Evolutionary conservation across 2,113 vertebrate genomes (phyloP).

Genomic region (Podarcis cretensis): DNA sequence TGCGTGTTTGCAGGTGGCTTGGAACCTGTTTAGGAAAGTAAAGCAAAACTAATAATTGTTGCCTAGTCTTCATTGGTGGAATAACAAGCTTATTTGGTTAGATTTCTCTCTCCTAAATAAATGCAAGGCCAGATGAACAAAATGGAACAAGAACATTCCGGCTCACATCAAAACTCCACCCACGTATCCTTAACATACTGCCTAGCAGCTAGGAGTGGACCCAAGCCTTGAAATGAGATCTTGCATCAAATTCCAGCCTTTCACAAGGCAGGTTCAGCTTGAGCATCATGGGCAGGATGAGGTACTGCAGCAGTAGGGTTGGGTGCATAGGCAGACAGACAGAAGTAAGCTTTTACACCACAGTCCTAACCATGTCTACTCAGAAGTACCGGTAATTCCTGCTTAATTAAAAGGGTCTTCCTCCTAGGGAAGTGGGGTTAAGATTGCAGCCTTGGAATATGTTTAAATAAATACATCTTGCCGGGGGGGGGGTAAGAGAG

Average conservation of each 20-base stretch:
- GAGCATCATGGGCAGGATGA: background rate
- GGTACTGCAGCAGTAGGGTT: background rate
- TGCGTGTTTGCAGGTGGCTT: background rate
- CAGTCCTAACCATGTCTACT: no score
- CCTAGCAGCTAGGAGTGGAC: background rate
- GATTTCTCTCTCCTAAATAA: conserved; percentile 5
- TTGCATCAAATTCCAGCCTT: conserved; percentile 2
- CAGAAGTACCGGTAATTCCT: no score
- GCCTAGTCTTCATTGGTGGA: background rate
- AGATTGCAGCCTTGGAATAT: background rate
- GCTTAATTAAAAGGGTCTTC: background rate
- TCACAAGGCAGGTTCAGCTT: background rate
- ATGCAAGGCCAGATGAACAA: conserved; percentile 29
- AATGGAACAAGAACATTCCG: conserved; percentile 19
- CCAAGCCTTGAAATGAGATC: background rate
- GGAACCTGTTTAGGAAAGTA: background rate
- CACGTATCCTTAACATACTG: background rate
- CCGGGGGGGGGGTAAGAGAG: background rate
- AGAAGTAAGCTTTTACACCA: background rate
- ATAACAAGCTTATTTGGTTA: background rate
- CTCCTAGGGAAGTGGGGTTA: background rate
- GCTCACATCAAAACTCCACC: conserved; percentile 22
- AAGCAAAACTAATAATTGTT: background rate
- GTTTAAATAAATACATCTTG: conserved; percentile 1
- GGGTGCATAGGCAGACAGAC: background rate